Evolutionary conservation across 1,140 invertebrate genomes (phyloP), one percentile per base, ranked within the genome.

Genomic region (Dermatophagoides farinae): DNA sequence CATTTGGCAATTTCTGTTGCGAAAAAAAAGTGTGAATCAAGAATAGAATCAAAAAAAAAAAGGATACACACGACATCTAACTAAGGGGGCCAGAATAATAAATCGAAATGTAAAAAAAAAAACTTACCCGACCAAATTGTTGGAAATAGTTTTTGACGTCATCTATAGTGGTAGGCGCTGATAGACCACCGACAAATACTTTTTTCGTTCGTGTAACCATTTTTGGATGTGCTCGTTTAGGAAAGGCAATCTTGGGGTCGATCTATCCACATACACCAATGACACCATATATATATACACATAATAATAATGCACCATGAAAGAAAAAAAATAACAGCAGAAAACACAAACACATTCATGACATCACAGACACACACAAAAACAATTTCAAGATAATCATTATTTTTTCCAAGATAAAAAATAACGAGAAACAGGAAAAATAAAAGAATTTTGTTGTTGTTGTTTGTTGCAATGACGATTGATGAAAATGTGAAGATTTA

Each of bases 161-260:
- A 77, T 99, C 95, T 71, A 97, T 82, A 70, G 92, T 98, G 71
- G 93, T 98, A 69, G 90, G 90, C 69, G 93, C 90, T 69, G 93
- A 97, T 69, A 99, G 80, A 69, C 96, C 96, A 68, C 96, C 96
- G 72, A 99, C 93, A 78, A 99, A 99, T 79, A 98, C 97, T 80
- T 99, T 99, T 83, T 98, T 98, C 78, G 95, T 99, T 80, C 90
- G 86, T 75, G 93, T 97, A 74, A 98, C 91, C 91, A 97, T 95
- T 92, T 95, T 95, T 77, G 89, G 89, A 80, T 95, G 90, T 79
- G 88, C 87, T 81, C 90, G 83, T 77, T 93, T 85, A 66, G 93
- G 93, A 80, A 97, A 97, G 73, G 93, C 93, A 76, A 97, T 88
- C 83, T 98, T 98, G 68, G 93, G 93, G 75, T 98, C 93, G 78